phyloP scores from a whole-genome alignment of 92 coral and sea anemone species.

The Epizoanthus fatuus region DNA sequence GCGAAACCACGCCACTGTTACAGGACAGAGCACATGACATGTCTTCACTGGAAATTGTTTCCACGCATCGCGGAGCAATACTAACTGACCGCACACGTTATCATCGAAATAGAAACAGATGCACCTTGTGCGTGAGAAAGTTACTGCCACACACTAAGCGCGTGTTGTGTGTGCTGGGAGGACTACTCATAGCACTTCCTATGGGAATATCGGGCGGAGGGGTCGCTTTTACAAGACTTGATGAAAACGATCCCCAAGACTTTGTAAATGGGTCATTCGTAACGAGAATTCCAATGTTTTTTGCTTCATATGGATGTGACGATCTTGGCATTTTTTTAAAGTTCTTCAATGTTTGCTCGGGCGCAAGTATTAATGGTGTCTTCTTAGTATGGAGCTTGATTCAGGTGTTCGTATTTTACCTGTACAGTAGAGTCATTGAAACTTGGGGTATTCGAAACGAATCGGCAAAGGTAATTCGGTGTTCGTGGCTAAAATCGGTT shows the following conservation, averaged over 20 bases:
- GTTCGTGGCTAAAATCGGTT: slow-evolving; percentile 52
- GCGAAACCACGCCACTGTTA: too few relatives aligned
- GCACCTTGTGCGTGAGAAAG: too few relatives aligned
- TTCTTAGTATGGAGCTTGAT: neutral
- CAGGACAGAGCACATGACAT: too few relatives aligned
- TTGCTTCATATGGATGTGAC: too few relatives aligned
- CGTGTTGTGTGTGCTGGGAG: too few relatives aligned
- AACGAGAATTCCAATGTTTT: neutral
- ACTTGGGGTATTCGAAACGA: slow-evolving; percentile 35
- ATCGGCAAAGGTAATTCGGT: slow-evolving; percentile 41
- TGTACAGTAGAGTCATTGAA: slow-evolving; percentile 36
- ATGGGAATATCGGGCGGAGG: slow-evolving; percentile 55
- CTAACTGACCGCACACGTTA: too few relatives aligned
- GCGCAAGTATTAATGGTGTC: neutral
- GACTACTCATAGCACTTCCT: slow-evolving; percentile 5
- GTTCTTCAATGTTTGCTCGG: too few relatives aligned
- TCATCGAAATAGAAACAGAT: too few relatives aligned
- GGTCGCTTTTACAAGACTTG: slow-evolving; percentile 41
- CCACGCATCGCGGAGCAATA: too few relatives aligned
- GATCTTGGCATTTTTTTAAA: too few relatives aligned
- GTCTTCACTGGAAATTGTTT: too few relatives aligned
- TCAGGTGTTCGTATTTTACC: slow-evolving; percentile 28
- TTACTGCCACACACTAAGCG: too few relatives aligned
- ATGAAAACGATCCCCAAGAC: slow-evolving; percentile 24
- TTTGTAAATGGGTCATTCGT: slow-evolving; percentile 1